Conservation (phyloP, 2,797 vertebrate genomes). For the Cirrhinus mrigala region DNA sequence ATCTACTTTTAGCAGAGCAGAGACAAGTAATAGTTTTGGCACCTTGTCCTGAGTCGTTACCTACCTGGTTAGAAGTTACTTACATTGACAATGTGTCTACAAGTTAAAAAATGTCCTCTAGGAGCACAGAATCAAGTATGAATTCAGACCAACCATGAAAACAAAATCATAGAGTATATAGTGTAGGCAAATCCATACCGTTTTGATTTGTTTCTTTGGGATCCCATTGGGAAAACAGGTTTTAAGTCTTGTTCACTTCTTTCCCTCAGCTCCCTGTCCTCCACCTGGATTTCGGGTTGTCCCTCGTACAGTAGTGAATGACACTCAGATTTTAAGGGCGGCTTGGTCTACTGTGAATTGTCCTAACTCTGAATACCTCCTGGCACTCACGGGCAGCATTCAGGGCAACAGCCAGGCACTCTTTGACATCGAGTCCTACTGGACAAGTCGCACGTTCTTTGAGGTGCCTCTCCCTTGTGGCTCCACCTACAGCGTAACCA, state of each 20-base stretch:
- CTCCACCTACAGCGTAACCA: constrained; percentile 72
- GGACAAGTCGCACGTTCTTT: constrained; percentile 73
- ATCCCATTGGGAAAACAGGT: neutral
- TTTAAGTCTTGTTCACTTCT: neutral
- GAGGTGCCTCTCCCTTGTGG: constrained; percentile 81
- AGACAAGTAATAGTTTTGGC: neutral
- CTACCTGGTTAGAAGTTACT: neutral
- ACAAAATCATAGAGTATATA: too few relatives aligned
- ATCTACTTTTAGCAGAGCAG: neutral
- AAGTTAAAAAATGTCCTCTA: neutral
- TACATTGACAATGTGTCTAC: neutral
- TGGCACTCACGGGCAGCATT: constrained; percentile 72
- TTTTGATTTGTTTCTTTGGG: neutral
- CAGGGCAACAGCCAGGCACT: constrained; percentile 65
- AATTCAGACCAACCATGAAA: neutral
- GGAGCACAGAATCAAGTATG: neutral
- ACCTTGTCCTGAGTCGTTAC: neutral
- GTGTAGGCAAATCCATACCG: neutral
- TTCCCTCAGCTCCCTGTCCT: constrained; percentile 76
- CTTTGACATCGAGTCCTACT: constrained; percentile 78
- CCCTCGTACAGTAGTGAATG: constrained; percentile 61
- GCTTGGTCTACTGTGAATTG: constrained; percentile 74
- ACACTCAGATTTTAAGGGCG: constrained; percentile 69
- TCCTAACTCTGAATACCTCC: constrained; percentile 67
- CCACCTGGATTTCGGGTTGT: constrained; percentile 68